Evolutionary conservation across 2,113 vertebrate species (phyloP), one percentile per base, ranked within the genome.

Genomic region (Pimephales promelas): DNA sequence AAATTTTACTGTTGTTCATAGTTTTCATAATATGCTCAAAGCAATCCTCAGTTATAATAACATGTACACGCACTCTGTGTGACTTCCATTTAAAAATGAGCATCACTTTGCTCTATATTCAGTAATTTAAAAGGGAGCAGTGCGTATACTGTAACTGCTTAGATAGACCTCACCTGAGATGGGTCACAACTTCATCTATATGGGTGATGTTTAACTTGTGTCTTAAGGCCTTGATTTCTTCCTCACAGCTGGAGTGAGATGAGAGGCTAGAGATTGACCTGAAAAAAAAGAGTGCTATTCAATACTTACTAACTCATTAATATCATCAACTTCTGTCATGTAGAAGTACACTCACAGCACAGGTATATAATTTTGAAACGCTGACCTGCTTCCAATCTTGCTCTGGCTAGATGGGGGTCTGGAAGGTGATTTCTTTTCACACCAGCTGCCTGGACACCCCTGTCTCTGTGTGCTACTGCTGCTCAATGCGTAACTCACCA

Each of bases 401-500:
- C 81, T 79, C 22, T 24, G 73, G 28, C 47, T 81, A 34, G 86
- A 82, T 1, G 34, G 49, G 18, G 86, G 64, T 11, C 84, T 85
- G 73, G 54, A 73, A 54, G 14, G 20, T 56, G 78, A 70, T 31
- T 45, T 49, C 3, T 26, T 45, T 34, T 54, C 77, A 36, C 28
- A 45, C 40, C 34, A 22, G 71, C 14, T 79, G 74, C 24, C 18
- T 36, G 84, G 43, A 40, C 59, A 74, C 36, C n/a, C 49, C n/a
- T 36, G 84, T 34, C 82, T 79, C 73, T 40, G 72, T 31, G 43
- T 61, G 26, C 56, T 54, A 61, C n/a, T 62, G 49, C 56, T 84
- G 83, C 92, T 83, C 78, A 96, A 88, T 26, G 92, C 95, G 68
- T 96, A 97, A 83, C 61, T 91, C 66, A 97, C 92, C n/a, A 95